These are phyloP conservation scores for Tanytarsus gracilentus DNA, from an alignment of 2,888 invertebrate species.

Conservation along the genomic window DNA sequence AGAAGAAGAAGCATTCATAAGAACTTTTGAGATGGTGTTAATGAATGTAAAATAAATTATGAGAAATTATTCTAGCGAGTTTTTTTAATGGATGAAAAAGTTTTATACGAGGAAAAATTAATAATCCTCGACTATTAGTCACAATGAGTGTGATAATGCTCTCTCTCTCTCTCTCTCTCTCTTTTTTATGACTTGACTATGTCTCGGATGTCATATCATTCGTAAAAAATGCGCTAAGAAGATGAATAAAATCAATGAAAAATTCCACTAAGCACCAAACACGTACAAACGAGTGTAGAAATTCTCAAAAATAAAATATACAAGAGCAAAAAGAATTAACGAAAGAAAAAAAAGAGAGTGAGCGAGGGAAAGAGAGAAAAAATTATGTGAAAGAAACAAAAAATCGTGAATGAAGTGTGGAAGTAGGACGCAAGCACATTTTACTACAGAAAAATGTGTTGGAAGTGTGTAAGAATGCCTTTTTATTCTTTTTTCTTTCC, in stretches of 20 bases:
- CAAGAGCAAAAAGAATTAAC: not conserved
- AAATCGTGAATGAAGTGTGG: conserved; percentile 22
- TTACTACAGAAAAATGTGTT: conserved; percentile 18
- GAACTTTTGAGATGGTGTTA: too few species aligned
- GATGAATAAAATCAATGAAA: conserved; percentile 21
- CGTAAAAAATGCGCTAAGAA: not conserved
- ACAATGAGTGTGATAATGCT: too few species aligned
- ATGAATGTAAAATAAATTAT: too few species aligned
- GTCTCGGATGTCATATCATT: not conserved
- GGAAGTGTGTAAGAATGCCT: conserved; percentile 18
- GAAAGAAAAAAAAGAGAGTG: not conserved
- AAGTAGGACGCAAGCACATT: conserved; percentile 4
- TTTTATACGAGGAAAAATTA: too few species aligned
- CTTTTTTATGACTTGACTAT: too few species aligned
- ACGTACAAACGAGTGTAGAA: not conserved
- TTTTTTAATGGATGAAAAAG: too few species aligned
- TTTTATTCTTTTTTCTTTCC: conserved; percentile 13
- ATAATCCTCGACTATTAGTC: too few species aligned
- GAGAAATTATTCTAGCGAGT: too few species aligned
- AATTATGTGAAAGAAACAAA: conserved; percentile 6
- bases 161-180: too few species aligned
- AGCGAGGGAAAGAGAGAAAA: not conserved
- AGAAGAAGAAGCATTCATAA: too few species aligned
- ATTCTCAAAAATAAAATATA: not conserved
- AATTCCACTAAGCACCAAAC: not conserved